phyloP scores from a whole-genome alignment of 2,888 invertebrate species.

The Poecilus cupreus region DNA sequence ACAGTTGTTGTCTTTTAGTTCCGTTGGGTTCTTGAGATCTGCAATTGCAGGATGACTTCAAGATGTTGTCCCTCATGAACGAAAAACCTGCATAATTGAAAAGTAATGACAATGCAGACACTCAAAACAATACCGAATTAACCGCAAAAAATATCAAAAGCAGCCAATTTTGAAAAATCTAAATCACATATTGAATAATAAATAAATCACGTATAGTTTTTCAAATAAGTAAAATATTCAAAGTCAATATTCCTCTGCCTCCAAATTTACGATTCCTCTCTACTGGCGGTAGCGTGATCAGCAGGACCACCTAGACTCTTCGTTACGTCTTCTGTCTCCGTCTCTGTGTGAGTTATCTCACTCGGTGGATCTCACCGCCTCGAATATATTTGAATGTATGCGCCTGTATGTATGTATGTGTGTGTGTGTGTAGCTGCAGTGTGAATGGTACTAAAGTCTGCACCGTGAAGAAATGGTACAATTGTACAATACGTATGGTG shows the following conservation, averaged over 20 bases:
- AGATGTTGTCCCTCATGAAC: too few relatives aligned
- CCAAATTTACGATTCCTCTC: conserved; percentile 7
- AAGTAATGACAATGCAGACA: too few relatives aligned
- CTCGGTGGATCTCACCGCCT: background rate
- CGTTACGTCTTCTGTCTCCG: conserved; percentile 22
- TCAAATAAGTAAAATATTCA: too few relatives aligned
- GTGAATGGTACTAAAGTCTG: background rate
- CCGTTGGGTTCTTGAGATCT: too few relatives aligned
- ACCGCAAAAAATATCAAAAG: too few relatives aligned
- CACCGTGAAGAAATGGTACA: background rate
- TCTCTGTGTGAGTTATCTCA: background rate
- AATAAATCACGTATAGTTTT: too few relatives aligned
- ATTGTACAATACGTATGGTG: background rate
- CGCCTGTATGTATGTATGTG: background rate
- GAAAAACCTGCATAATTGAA: too few relatives aligned
- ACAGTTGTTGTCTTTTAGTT: too few relatives aligned
- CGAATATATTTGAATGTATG: background rate
- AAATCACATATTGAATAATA: too few relatives aligned
- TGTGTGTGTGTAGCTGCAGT: background rate
- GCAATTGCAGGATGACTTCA: too few relatives aligned
- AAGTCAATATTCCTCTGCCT: background rate
- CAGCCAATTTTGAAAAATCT: too few relatives aligned
- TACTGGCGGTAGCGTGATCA: background rate
- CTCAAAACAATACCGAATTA: too few relatives aligned
- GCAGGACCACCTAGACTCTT: conserved; percentile 29